phyloP scores from a whole-genome alignment of 2,888 invertebrate species.

The Phytoseiulus persimilis region DNA sequence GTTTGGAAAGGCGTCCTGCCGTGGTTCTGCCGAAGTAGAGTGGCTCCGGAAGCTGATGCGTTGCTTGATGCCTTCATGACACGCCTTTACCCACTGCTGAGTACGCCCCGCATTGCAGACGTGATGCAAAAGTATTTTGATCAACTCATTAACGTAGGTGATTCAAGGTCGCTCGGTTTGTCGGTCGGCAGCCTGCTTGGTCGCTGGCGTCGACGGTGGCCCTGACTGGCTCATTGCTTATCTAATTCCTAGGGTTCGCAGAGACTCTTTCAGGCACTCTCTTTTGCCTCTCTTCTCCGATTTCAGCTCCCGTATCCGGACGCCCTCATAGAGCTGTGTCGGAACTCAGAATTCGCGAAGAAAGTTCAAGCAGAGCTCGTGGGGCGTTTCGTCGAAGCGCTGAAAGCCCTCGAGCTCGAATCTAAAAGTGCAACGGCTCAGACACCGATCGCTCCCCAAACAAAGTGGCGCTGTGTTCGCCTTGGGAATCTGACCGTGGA shows the following conservation, averaged over 20 bases:
- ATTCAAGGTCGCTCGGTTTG: neutral
- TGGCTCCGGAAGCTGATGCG: neutral
- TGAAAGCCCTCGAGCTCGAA: neutral
- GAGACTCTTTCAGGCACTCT: neutral
- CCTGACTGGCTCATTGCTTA: neutral
- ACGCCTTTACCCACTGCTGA: neutral
- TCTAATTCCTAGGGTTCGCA: neutral
- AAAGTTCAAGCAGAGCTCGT: neutral
- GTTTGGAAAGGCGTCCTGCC: neutral
- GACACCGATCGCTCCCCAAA: neutral
- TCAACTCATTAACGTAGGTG: slow-evolving; percentile 5
- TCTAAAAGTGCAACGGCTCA: neutral
- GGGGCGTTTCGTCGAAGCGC: neutral
- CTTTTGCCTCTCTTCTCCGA: neutral
- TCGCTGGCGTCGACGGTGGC: neutral
- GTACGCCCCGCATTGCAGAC: neutral
- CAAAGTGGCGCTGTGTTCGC: neutral
- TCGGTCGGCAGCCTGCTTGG: neutral
- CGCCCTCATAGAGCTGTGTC: neutral
- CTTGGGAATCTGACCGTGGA: neutral
- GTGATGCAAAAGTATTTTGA: slow-evolving; percentile 5
- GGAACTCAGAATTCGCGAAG: neutral
- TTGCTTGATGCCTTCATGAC: neutral
- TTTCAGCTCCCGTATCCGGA: neutral
- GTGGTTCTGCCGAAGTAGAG: neutral